These are phyloP conservation scores for Zaprionus nigranus DNA, from an alignment of 1,140 invertebrate genomes.

Conservation along the genomic window DNA sequence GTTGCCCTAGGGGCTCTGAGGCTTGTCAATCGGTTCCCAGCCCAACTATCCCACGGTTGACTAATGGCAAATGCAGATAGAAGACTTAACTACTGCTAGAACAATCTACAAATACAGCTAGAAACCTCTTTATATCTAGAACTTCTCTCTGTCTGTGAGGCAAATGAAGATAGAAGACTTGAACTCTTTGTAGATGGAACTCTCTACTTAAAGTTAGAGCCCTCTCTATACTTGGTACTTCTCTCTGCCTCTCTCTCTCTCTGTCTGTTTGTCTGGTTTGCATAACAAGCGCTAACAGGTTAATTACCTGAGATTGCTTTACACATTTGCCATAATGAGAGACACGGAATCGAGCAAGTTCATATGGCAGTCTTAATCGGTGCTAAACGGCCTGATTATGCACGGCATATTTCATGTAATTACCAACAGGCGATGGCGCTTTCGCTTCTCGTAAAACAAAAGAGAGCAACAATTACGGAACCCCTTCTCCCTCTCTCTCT, in stretches of 20 bases:
- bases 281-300: conserved; percentile 80
- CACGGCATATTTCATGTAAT: conserved; percentile 70
- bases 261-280: conserved; percentile 41
- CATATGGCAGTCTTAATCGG: conserved; percentile 57
- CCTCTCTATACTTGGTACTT: no score
- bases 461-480: conserved; percentile 12
- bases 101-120: no score
- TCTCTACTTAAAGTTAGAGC: no score
- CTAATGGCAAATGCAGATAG: conserved; percentile 32
- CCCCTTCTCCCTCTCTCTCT: not conserved
- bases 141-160: not conserved
- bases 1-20: conserved; percentile 9
- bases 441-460: conserved; percentile 54
- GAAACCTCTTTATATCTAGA: no score
- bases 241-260: not conserved
- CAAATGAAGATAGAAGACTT: conserved; percentile 14
- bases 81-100: not conserved
- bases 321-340: conserved; percentile 27
- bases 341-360: conserved; percentile 26
- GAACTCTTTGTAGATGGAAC: not conserved
- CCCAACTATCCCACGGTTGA: conserved; percentile 47
- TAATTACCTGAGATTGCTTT: conserved; percentile 74
- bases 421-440: conserved; percentile 40
- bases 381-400: conserved; percentile 72
- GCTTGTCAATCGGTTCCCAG: conserved; percentile 35